These are phyloP conservation scores for Drosophila ohnishii DNA, from an alignment of 1,140 invertebrate species.

Conservation along the genomic window DNA sequence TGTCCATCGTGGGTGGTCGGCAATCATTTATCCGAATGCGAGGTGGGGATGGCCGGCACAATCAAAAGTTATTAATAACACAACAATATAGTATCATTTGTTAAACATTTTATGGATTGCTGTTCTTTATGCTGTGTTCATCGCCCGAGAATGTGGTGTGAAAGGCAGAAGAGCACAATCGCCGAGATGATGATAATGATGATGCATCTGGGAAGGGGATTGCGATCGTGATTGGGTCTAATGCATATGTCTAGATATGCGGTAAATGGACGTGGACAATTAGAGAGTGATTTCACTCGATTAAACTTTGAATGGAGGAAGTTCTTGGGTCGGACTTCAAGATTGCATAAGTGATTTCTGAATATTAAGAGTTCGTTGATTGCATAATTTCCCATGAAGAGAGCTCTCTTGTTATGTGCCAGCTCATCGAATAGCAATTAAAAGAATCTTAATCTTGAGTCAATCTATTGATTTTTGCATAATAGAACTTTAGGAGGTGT, in stretches of 20 bases:
- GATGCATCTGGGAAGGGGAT: slow-evolving; percentile 52
- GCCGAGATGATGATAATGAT: slow-evolving; percentile 35
- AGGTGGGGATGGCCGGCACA: slow-evolving; percentile 22
- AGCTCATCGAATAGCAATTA: slow-evolving; percentile 28
- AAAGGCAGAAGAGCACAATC: slow-evolving; percentile 57
- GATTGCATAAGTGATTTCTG: slow-evolving; percentile 31
- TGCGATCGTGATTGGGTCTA: slow-evolving; percentile 34
- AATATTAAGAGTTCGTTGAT: slow-evolving; percentile 4
- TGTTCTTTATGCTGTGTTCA: slow-evolving; percentile 51
- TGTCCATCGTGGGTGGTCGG: slow-evolving; percentile 60
- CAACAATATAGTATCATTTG: slow-evolving; percentile 67
- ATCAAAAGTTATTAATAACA: slow-evolving; percentile 67
- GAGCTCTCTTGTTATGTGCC: slow-evolving; percentile 8
- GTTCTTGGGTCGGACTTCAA: slow-evolving; percentile 22
- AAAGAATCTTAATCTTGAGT: not conserved
- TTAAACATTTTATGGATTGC: slow-evolving; percentile 51
- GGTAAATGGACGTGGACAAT: slow-evolving; percentile 25
- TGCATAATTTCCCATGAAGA: slow-evolving; percentile 40
- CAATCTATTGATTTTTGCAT: not conserved
- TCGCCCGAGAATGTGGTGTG: slow-evolving; percentile 63
- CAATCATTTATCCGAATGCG: slow-evolving; percentile 23
- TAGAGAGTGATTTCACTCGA: slow-evolving; percentile 51
- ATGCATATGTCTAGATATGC: slow-evolving; percentile 32
- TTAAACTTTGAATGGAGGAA: slow-evolving; percentile 37
- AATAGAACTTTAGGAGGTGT: not conserved